Evolutionary conservation across 2,888 invertebrate genomes (phyloP), one percentile per base, ranked within the genome.

Genomic region (Pteria penguin): DNA sequence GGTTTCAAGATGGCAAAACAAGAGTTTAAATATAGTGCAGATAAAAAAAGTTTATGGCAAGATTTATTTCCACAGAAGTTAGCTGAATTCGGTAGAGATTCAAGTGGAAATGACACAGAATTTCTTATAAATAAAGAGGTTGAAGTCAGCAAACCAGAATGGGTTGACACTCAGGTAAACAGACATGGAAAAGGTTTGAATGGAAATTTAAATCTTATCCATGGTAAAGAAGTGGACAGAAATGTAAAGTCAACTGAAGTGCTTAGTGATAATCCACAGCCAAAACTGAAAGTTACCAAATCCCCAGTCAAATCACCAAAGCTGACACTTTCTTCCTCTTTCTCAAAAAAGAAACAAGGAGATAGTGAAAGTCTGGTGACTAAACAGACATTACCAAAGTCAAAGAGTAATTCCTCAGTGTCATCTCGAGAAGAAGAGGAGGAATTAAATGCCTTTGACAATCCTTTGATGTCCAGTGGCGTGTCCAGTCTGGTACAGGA

Each of bases 361-460:
- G 75, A 79, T 5, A 45, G 65, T 33, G 80, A 75, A 31, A 66
- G 61, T 31, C 66, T 81, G 4, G 78, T 81, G 1, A 54, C 55
- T 1, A 52, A 65, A 4, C 22, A 27, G n/a, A 4, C 2, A 24
- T n/a, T 57, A 26, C 14, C 32, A 2, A 72, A 65, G 33, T 63
- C 60, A 27, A 60, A 36, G n/a, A 29, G 29, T n/a, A 71, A 63
- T 8, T 32, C 55, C 14, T 68, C 68, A 5, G 57, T 58, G 11
- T 33, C 57, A 2, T 57, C 61, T 29, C 36, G 26, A 52, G 69
- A 75, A 36, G 22, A 52, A 32, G 70, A 65, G 29, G 45, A 55
- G 26, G 81, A 83, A 63, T 57, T 78, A 29, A 76, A 83, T 75
- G 87, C 83, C 1, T 88, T 87, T 82, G 84, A 86, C 31, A 74